Base-by-base conservation (phyloP, 2,797 vertebrate species). In the Xenentodon cancila region DNA sequence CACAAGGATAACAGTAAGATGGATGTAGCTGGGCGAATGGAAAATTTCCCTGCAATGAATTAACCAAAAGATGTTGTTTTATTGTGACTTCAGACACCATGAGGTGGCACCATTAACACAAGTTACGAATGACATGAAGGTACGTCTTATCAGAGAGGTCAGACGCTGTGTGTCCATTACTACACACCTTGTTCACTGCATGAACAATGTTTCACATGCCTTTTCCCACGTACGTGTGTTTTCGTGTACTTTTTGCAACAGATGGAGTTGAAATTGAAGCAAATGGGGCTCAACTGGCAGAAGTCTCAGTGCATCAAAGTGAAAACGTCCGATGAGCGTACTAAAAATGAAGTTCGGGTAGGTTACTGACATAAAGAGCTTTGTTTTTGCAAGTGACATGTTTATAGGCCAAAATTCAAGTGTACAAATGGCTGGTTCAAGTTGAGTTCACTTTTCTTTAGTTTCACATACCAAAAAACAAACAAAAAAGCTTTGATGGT, bases 101-200 rank as follows among this genome's bases (percentile, higher is more conserved):
- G 86, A 92, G 11, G 91, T 94, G 7, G 90, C 92, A 13, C 93
- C 93, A 4, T 75, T 93, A 17, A 85, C 92, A 59, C 93, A 94
- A 59, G 90, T 93, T 51, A 77, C 91, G 25, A 92, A 89, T 54
- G 93, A 94, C 61, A 93, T 94, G 93, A 94, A 94, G 92, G 94
- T 92, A 71, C 63, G 76, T 3, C n/a, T 57, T 19, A 3, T 30
- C 27, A 1, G n/a, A 30, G 12, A 30, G 15, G n/a, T 47, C 4
- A 9, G 25, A n/a, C n/a, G 9, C 30, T 45, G 21, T 40, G 5
- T n/a, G 40, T 22, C 13, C 12, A 15, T 16, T 45, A 20, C 13
- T 6, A 1, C 6, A 19, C 0, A 0, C n/a, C 0, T 34, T 51
- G 8, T n/a, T 46, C 9, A 8, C 7, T 13, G 3, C 0, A 34